Percentiles rank a stretch among this genome's conserved stretches.
These are phyloP conservation scores for Hydrolagus colliei DNA, from an alignment of 2,797 vertebrate species.

Conservation along the genomic window DNA sequence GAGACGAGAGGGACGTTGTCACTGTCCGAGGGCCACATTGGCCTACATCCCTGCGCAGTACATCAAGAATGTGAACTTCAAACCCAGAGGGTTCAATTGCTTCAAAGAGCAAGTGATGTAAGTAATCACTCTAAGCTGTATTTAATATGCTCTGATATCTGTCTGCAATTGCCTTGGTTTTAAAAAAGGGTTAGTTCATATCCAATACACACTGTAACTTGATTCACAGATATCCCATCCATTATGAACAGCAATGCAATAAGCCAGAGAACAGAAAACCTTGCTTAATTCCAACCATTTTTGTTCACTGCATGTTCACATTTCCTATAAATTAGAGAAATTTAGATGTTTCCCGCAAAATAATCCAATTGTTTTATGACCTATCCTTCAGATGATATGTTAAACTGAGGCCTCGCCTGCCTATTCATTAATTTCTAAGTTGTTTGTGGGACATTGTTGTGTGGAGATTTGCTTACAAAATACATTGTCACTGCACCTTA, in stretches of 20 bases:
- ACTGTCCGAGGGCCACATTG: neutral
- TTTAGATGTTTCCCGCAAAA: neutral
- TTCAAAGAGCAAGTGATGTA: conserved; percentile 23
- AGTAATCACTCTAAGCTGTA: neutral
- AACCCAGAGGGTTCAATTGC: neutral
- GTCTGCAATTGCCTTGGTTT: neutral
- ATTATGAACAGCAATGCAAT: neutral
- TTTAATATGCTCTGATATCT: neutral
- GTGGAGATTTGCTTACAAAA: too few species aligned
- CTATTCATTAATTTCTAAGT: neutral
- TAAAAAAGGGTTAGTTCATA: too few species aligned
- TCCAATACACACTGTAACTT: too few species aligned
- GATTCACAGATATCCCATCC: neutral
- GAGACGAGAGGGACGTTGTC: neutral
- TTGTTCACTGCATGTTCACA: neutral
- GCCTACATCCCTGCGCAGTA: conserved; percentile 2
- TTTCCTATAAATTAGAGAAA: neutral
- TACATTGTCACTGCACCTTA: too few species aligned
- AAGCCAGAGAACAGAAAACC: neutral
- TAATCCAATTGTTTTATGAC: neutral
- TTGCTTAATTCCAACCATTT: neutral
- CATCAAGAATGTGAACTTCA: conserved; percentile 4
- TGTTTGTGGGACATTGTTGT: neutral
- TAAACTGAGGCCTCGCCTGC: neutral
- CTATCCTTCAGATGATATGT: neutral